Conservation (phyloP, 2,888 invertebrate species). For the Drosophila vallismaia region DNA sequence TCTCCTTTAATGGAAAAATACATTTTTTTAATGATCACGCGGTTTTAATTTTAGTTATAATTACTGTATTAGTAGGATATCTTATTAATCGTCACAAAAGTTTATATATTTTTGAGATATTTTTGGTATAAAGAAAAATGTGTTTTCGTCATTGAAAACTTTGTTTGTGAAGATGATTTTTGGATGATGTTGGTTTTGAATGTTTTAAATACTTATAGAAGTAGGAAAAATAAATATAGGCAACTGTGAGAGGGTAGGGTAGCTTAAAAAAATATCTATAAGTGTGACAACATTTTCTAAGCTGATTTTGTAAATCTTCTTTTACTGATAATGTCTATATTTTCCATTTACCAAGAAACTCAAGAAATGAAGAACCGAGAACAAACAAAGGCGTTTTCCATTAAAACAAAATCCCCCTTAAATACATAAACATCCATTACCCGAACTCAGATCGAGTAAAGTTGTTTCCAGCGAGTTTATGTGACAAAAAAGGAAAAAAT, state of each 20-base stretch:
- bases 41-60: constrained; percentile 87
- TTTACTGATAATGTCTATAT: not conserved
- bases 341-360: not conserved
- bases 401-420: not conserved
- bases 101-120: too few species aligned
- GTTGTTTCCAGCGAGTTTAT: not conserved
- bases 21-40: constrained; percentile 87
- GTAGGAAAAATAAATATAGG: too few species aligned
- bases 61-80: constrained; percentile 86
- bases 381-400: not conserved
- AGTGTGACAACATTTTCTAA: not conserved
- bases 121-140: too few species aligned
- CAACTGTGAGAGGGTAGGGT: too few species aligned
- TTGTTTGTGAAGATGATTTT: too few species aligned
- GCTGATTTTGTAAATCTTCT: not conserved
- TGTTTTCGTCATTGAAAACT: too few species aligned
- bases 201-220: too few species aligned
- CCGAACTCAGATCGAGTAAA: not conserved
- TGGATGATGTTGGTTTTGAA: too few species aligned
- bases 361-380: not conserved
- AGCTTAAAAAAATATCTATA: too few species aligned
- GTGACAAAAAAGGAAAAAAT: not conserved
- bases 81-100: constrained; percentile 80
- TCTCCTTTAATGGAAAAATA: constrained; percentile 88
- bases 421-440: constrained; percentile 1